Conservation (phyloP, 1,140 invertebrate genomes). For the Nephotettix cincticeps region DNA sequence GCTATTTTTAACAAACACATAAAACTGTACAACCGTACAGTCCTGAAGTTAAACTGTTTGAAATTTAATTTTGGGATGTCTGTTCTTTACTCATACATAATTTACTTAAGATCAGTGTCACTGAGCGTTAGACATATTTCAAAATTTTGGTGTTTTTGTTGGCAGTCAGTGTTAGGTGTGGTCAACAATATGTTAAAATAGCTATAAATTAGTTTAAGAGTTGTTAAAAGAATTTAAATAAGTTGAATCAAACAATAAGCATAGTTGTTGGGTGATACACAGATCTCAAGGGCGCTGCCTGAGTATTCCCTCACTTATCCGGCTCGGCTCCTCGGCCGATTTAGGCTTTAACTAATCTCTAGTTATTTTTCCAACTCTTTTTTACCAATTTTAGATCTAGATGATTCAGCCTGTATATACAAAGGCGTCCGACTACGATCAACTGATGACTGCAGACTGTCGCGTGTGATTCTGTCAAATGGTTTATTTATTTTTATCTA, state of each 20-base stretch:
- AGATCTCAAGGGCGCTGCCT: slow-evolving; percentile 8
- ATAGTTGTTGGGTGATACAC: slow-evolving; percentile 1
- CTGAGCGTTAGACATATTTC: not conserved
- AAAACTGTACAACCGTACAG: too few relatives aligned
- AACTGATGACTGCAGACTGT: not conserved
- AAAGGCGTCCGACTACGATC: not conserved
- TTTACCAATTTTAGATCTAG: slow-evolving; percentile 19
- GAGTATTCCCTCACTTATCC: not conserved
- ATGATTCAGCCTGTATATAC: not conserved
- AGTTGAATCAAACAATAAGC: slow-evolving; percentile 9
- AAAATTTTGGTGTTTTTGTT: not conserved
- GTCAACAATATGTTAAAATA: slow-evolving; percentile 5
- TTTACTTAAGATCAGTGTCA: too few relatives aligned
- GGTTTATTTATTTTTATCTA: not conserved
- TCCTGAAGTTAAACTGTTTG: too few relatives aligned
- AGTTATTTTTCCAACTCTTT: slow-evolving; percentile 15
- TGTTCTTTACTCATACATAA: too few relatives aligned
- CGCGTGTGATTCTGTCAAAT: not conserved
- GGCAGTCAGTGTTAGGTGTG: not conserved
- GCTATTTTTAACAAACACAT: too few relatives aligned
- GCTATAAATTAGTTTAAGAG: slow-evolving; percentile 16
- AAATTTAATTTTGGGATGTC: too few relatives aligned
- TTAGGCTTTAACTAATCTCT: slow-evolving; percentile 19
- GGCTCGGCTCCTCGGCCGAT: not conserved
- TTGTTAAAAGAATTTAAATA: not conserved